Conservation (phyloP, 30 jellyfish, hydroid and myxozoan genomes). For the Calvadosia cruxmelitensis region DNA sequence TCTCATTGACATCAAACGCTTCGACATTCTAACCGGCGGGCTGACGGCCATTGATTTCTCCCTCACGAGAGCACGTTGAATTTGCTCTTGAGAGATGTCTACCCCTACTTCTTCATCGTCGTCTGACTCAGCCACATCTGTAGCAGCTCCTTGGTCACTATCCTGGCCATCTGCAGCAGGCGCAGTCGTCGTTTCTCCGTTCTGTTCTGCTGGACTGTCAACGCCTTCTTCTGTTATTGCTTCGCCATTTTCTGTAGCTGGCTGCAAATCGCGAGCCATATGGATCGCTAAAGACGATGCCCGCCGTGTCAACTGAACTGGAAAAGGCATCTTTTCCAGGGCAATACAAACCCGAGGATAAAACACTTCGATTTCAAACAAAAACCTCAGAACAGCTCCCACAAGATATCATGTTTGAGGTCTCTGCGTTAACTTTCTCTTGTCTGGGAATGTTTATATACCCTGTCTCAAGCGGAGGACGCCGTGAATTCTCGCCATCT, state of each 20-base stretch:
- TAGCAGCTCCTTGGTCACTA: not conserved
- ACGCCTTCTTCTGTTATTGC: not conserved
- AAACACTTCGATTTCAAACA: too few relatives aligned
- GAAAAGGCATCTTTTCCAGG: not conserved
- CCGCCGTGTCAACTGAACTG: not conserved
- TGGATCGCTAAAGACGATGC: not conserved
- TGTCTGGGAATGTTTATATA: too few relatives aligned
- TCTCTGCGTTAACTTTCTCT: too few relatives aligned
- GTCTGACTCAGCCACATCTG: not conserved
- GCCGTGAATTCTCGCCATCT: too few relatives aligned
- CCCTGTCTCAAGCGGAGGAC: too few relatives aligned
- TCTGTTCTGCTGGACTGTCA: not conserved
- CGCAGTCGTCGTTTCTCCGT: not conserved
- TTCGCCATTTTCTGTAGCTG: not conserved
- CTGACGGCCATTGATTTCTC: not conserved
- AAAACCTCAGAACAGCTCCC: too few relatives aligned
- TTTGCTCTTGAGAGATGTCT: not conserved
- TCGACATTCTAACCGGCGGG: conserved; percentile 12
- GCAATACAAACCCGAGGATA: too few relatives aligned
- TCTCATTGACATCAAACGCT: conserved; percentile 21
- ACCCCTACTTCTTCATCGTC: too few relatives aligned
- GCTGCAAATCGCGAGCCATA: not conserved
- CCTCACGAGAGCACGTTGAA: not conserved
- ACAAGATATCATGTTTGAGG: too few relatives aligned
- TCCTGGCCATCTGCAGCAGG: not conserved